Conservation (phyloP, 2,113 vertebrate genomes). For the Telmatochromis bifrenatus region DNA sequence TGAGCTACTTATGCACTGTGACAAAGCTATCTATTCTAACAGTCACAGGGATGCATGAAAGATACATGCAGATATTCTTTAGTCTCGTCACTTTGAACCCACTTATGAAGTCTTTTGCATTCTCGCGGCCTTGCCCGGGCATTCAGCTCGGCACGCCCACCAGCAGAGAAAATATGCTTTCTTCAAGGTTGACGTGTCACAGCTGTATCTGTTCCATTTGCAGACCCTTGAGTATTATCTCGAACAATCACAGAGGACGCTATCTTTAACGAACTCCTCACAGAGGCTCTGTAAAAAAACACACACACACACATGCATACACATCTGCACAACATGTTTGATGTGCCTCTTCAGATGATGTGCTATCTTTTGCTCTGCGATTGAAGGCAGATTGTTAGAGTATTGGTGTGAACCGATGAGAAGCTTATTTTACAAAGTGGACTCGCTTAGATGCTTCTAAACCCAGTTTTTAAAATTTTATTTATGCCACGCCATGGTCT, state of each 20-base stretch:
- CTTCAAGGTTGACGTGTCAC: conserved; percentile 17
- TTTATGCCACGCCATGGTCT: conserved; percentile 75
- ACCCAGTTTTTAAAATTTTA: conserved; percentile 40
- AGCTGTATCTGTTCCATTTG: neutral
- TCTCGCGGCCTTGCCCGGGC: neutral
- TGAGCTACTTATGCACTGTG: conserved; percentile 30
- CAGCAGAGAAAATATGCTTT: conserved; percentile 7
- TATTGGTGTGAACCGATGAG: conserved; percentile 61
- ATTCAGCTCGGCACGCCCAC: neutral
- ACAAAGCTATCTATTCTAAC: conserved; percentile 56
- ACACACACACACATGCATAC: neutral
- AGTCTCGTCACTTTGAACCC: conserved; percentile 46
- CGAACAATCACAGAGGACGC: conserved; percentile 1
- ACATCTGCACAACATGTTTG: neutral
- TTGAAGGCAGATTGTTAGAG: conserved; percentile 61
- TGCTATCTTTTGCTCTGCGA: neutral
- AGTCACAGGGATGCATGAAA: conserved; percentile 25
- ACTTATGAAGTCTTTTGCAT: conserved; percentile 21
- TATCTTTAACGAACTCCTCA: conserved; percentile 19
- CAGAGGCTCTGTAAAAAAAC: neutral
- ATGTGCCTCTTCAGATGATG: conserved; percentile 3
- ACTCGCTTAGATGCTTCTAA: conserved; percentile 59
- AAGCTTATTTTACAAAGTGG: conserved; percentile 74
- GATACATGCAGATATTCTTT: conserved; percentile 1
- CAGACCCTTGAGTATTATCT: conserved; percentile 19